A percentile compares a stretch with the other conserved stretches of the same genome.
phyloP scores from a whole-genome alignment of 1,140 invertebrate genomes.

The Zaprionus africanus region DNA sequence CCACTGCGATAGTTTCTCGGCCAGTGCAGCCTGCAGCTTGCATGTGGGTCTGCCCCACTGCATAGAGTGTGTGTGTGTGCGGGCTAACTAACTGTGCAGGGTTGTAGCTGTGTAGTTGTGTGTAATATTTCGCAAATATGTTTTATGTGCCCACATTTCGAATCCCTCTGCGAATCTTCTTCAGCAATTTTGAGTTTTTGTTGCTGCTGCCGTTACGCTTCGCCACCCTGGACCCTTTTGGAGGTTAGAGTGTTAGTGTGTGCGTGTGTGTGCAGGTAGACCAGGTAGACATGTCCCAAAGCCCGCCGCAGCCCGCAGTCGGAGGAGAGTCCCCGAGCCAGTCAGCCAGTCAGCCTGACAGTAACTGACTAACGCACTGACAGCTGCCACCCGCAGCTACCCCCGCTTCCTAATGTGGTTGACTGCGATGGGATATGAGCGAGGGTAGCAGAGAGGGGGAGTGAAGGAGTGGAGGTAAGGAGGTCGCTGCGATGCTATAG shows the following conservation, averaged over 20 bases:
- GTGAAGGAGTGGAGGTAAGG: neutral
- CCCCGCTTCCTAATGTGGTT: constrained; percentile 21
- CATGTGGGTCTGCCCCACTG: neutral
- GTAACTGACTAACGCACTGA: constrained; percentile 80
- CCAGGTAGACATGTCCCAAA: constrained; percentile 43
- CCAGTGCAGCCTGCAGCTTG: constrained; percentile 30
- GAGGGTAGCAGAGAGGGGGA: neutral
- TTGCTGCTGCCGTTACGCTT: constrained; percentile 42
- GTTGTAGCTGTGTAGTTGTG: constrained; percentile 30
- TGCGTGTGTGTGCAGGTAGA: neutral
- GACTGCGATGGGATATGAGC: constrained; percentile 8
- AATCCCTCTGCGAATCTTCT: constrained; percentile 55
- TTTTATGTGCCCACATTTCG: constrained; percentile 60
- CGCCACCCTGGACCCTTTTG: constrained; percentile 37
- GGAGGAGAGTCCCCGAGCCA: neutral
- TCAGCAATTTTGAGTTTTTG: constrained; percentile 49
- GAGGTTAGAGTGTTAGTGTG: neutral
- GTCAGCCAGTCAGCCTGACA: constrained; percentile 52
- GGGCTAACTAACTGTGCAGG: constrained; percentile 55
- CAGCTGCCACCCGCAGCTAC: constrained; percentile 75
- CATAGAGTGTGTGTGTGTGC: constrained; percentile 21
- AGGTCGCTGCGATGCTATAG: constrained; percentile 48
- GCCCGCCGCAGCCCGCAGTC: constrained; percentile 11
- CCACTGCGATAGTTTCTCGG: constrained; percentile 5
- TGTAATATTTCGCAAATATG: constrained; percentile 76